These are phyloP conservation scores for Dipodomys merriami DNA, from an alignment of 2,113 vertebrate species.

Conservation along the genomic window DNA sequence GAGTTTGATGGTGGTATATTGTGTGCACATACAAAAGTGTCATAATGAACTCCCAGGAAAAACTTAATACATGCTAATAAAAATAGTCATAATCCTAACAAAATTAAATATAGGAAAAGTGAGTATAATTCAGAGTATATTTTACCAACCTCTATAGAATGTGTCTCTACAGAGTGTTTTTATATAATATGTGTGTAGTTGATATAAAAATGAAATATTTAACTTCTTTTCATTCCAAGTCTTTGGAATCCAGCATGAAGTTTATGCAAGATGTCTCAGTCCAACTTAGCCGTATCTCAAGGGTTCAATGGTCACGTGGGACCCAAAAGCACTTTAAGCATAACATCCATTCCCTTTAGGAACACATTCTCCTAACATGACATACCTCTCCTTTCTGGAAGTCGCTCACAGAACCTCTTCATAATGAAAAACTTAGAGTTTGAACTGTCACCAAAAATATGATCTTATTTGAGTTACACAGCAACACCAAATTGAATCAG, in stretches of 20 bases:
- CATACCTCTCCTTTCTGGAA: neutral
- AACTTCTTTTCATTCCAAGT: neutral
- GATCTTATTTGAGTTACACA: neutral
- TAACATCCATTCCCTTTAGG: neutral
- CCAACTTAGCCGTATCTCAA: neutral
- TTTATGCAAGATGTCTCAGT: neutral
- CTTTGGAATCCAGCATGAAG: neutral
- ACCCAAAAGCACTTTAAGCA: neutral
- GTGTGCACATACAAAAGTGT: too few relatives aligned
- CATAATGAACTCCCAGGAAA: too few relatives aligned
- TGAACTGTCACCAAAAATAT: neutral
- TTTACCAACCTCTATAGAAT: neutral
- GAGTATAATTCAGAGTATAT: neutral
- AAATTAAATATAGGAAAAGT: too few relatives aligned
- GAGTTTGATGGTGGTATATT: too few relatives aligned
- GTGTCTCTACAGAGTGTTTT: neutral
- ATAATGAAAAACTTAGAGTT: neutral
- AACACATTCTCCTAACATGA: neutral
- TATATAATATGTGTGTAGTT: neutral
- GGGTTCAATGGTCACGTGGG: neutral
- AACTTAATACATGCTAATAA: too few relatives aligned
- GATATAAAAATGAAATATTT: neutral
- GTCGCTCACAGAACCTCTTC: neutral
- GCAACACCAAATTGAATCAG: neutral
- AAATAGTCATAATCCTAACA: too few relatives aligned